These are phyloP conservation scores for Sapajus apella DNA, from an alignment of 2,113 vertebrate species.

Conservation along the genomic window DNA sequence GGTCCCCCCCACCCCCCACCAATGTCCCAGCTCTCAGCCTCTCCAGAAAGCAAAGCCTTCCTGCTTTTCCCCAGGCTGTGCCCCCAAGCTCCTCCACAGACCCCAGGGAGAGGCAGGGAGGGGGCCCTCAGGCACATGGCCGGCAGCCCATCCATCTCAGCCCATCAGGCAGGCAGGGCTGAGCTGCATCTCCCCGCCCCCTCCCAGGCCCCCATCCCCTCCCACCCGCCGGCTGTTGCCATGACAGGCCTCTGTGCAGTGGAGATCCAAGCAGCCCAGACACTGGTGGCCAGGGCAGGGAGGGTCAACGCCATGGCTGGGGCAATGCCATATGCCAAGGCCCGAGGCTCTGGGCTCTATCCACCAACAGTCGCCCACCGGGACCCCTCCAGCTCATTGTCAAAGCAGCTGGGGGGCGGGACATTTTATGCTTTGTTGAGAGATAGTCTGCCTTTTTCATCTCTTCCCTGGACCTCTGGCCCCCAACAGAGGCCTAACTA, in stretches of 20 bases:
- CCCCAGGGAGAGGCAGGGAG: neutral
- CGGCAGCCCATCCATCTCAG: conserved; percentile 15
- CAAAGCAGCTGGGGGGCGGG: conserved; percentile 57
- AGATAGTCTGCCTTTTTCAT: conserved; percentile 36
- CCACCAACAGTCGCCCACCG: neutral
- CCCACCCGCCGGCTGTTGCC: conserved; percentile 32
- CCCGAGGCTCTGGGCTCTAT: neutral
- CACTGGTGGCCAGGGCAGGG: conserved; percentile 30
- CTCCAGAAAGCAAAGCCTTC: neutral
- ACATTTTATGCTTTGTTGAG: conserved; percentile 46
- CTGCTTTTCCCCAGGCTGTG: neutral
- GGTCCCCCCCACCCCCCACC: neutral
- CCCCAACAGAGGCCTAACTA: conserved; percentile 44
- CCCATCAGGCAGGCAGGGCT: neutral
- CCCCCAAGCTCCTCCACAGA: neutral
- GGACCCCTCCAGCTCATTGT: conserved; percentile 27
- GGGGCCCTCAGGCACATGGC: neutral
- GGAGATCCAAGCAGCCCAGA: conserved; percentile 4
- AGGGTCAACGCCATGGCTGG: conserved; percentile 42
- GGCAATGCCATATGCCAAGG: conserved; percentile 59
- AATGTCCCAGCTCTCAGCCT: neutral
- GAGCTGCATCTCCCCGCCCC: neutral
- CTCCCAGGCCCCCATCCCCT: neutral
- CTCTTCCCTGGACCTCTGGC: neutral
- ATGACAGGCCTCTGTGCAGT: neutral